Conservation (phyloP, 2,113 vertebrate genomes). For the Perognathus longimembris region DNA sequence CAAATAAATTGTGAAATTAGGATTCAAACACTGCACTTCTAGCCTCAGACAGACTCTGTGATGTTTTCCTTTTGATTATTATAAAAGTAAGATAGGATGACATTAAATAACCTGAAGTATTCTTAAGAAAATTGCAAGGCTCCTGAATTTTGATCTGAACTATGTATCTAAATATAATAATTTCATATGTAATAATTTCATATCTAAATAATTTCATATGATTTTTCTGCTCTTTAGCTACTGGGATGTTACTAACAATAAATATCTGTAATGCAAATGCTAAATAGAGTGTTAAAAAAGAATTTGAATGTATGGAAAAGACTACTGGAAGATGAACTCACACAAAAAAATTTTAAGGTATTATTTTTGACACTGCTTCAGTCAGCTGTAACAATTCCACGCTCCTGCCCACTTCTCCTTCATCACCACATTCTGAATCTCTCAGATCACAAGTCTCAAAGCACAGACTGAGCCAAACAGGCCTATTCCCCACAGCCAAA, state of each 20-base stretch:
- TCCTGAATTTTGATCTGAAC: constrained; percentile 23
- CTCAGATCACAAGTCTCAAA: not conserved
- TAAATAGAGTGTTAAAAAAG: not conserved
- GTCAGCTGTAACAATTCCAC: not conserved
- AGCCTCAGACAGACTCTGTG: not conserved
- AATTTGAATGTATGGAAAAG: not conserved
- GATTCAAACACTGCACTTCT: not conserved
- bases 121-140: not conserved
- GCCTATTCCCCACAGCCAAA: not conserved
- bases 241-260: not conserved
- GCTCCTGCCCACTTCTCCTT: not conserved
- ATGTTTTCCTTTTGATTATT: not conserved
- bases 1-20: not conserved
- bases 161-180: too few species aligned
- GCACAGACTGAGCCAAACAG: not conserved
- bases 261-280: not conserved
- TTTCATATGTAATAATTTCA: too few species aligned
- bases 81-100: not conserved
- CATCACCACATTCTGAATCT: not conserved
- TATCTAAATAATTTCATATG: not conserved
- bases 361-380: not conserved
- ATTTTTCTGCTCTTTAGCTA: not conserved
- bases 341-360: not conserved
- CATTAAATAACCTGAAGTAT: not conserved
- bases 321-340: not conserved